Percentiles rank a stretch among this genome's conserved stretches.
These are phyloP conservation scores for Dryoscopus gambensis DNA, from an alignment of 2,113 vertebrate genomes.

Conservation along the genomic window DNA sequence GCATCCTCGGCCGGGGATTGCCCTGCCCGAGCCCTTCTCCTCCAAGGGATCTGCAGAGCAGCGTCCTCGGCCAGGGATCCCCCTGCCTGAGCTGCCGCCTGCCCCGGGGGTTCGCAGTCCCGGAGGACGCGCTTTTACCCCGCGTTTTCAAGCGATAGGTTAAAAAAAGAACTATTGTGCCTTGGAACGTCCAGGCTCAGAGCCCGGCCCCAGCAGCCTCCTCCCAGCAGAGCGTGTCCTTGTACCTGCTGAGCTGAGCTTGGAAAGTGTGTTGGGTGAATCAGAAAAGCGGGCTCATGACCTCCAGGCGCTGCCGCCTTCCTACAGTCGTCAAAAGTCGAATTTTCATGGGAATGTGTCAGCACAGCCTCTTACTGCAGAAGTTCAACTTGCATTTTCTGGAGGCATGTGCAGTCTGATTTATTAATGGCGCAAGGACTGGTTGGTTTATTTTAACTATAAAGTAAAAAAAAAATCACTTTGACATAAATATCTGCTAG, in stretches of 20 bases:
- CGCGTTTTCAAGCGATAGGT: fast-evolving
- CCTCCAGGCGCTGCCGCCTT: neutral
- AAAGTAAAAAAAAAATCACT: neutral
- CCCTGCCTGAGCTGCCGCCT: neutral
- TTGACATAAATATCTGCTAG: neutral
- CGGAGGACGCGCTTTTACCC: fast-evolving
- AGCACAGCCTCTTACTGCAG: neutral
- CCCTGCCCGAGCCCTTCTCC: conserved; percentile 62
- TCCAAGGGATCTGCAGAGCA: no score
- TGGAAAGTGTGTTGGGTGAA: fast-evolving
- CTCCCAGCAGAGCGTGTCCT: neutral
- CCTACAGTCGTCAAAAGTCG: neutral
- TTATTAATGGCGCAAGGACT: neutral
- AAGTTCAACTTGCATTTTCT: neutral
- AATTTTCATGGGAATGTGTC: neutral
- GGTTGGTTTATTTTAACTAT: neutral
- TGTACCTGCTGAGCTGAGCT: neutral
- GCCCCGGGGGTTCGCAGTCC: fast-evolving
- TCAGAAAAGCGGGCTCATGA: fast-evolving
- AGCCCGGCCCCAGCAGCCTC: neutral
- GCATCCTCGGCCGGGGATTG: neutral
- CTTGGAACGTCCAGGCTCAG: fast-evolving
- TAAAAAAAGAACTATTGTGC: neutral
- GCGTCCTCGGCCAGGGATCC: neutral
- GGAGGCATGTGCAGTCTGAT: neutral